Conservation (phyloP, 2,888 invertebrate species). For the Epirrhoe alternata region DNA sequence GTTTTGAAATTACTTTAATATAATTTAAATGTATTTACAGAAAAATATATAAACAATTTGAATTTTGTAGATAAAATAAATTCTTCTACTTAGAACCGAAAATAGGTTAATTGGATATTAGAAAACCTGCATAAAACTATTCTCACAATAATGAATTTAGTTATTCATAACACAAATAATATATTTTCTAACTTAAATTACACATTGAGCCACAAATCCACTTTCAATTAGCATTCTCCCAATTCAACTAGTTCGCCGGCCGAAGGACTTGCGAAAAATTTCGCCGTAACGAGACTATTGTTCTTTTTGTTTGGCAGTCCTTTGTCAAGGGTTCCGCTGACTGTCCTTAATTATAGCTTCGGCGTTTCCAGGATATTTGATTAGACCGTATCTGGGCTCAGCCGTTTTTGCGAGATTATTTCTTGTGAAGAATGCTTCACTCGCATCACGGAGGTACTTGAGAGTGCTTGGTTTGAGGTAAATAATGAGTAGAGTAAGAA, state of each 20-base stretch:
- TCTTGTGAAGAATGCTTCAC: conserved; percentile 34
- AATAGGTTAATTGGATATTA: no score
- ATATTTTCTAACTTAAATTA: background rate
- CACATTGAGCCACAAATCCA: conserved; percentile 45
- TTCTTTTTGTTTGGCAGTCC: conserved; percentile 74
- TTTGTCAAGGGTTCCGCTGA: conserved; percentile 65
- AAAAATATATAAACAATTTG: no score
- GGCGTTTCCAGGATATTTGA: conserved; percentile 62
- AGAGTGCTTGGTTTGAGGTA: conserved; percentile 1
- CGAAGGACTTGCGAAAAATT: conserved; percentile 63
- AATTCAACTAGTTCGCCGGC: conserved; percentile 45
- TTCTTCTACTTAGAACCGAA: no score
- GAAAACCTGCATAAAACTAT: no score
- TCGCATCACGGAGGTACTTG: conserved; percentile 17
- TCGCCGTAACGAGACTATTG: conserved; percentile 74
- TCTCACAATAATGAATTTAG: no score
- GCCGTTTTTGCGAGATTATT: conserved; percentile 38
- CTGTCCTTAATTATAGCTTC: conserved; percentile 69
- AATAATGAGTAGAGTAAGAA: background rate
- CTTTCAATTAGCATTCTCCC: conserved; percentile 70
- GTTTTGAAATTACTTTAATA: no score
- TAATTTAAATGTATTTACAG: no score
- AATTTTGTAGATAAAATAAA: no score
- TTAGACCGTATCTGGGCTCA: conserved; percentile 48
- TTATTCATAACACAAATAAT: no score